Base-by-base conservation (phyloP, 2,797 vertebrate genomes). In the Pempheris klunzingeri region DNA sequence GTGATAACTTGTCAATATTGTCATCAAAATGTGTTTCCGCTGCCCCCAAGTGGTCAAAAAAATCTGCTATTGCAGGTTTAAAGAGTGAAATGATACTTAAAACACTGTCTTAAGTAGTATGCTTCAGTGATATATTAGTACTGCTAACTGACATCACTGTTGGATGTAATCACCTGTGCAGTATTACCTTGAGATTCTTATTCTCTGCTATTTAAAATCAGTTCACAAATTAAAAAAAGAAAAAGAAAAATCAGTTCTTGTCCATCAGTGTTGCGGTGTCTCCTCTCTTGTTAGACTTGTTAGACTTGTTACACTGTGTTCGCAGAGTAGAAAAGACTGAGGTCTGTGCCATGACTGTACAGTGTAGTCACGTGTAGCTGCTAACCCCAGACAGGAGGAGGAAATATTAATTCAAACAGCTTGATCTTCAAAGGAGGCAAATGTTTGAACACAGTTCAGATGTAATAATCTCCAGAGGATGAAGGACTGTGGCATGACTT, bases 381-480 rank as follows among this genome's bases (percentile, higher is more conserved):
- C 34, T 52, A 38, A 38, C 36, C n/a, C 18, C 20, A n/a, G 28
- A 10, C 7, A 20, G 3, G 20, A 58, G 24, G 22, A 69, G 62
- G 55, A 53, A 39, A 41, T 62, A 20, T 59, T 39, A 49, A 72
- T 76, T 70, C 30, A 73, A 12, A n/a, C 59, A 24, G 22, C 3
- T 46, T 57, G 60, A 78, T 76, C 71, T 78, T 85, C 71, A 85
- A 71, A 78, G 64, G 44, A 72, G 38, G 4, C 3, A 0, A 73
- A 55, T 0, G 3, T 84, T 79, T 80, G 65, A 71, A 47, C 14
- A 1, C 54, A 46, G 49, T 36, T 74, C 61, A 74, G 24, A 71
- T 68, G 32, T 60, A 58, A 61, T 84, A 74, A 80, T 74, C 70
- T 47, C 20, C 8, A 28, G 34, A 30, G 39, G 58, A 74, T 62